phyloP scores from a whole-genome alignment of 2,888 invertebrate genomes.

The Pristionchus japonicus region DNA sequence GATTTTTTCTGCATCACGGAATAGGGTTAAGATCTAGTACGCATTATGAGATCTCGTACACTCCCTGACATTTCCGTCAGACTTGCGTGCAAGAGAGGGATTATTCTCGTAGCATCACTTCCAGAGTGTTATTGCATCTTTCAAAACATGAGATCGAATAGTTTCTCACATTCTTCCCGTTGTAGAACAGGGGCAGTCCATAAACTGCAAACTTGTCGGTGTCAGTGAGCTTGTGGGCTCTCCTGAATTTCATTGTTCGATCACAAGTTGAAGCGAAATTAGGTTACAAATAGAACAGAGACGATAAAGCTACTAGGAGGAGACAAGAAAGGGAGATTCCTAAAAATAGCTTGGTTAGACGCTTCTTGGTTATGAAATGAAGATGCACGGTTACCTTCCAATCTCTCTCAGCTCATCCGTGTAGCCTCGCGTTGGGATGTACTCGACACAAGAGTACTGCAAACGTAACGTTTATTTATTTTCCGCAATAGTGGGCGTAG shows the following conservation, averaged over 20 bases:
- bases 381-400: too few species aligned
- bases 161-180: neutral
- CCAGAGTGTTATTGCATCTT: neutral
- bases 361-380: too few species aligned
- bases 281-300: neutral
- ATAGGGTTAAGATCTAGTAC: neutral
- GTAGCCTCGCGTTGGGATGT: neutral
- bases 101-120: too few species aligned
- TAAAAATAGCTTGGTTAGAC: neutral
- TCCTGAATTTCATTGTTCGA: neutral
- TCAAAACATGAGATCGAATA: neutral
- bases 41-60: neutral
- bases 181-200: neutral
- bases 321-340: too few species aligned
- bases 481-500: too few species aligned
- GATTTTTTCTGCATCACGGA: too few species aligned
- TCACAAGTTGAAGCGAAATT: neutral
- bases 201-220: neutral
- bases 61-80: neutral
- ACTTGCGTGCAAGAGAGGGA: neutral
- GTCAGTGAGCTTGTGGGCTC: neutral
- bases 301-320: too few species aligned
- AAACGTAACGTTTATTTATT: too few species aligned
- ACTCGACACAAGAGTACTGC: neutral
- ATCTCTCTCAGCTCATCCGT: neutral